These are phyloP conservation scores for Dicyrtoma fusca DNA, from an alignment of 2,888 invertebrate genomes.

Conservation along the genomic window DNA sequence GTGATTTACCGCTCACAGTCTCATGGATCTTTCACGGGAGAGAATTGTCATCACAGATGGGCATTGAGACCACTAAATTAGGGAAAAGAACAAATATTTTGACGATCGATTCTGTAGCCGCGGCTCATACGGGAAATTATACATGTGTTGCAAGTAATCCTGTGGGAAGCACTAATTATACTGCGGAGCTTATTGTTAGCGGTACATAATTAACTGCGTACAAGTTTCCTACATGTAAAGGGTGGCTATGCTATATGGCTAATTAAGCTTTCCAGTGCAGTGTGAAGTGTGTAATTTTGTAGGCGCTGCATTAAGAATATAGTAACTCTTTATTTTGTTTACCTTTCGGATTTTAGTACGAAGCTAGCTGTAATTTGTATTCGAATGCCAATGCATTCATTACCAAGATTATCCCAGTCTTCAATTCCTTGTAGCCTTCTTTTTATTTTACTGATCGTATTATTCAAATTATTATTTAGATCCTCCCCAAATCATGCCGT, in stretches of 20 bases:
- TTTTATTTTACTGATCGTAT: background rate
- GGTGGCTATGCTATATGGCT: no score
- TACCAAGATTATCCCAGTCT: no score
- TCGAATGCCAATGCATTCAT: no score
- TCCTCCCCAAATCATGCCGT: conserved; percentile 57
- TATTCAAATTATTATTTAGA: conserved; percentile 56
- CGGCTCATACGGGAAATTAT: conserved; percentile 62
- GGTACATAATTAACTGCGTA: conserved; percentile 57
- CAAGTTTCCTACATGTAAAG: no score
- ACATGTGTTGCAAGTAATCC: conserved; percentile 72
- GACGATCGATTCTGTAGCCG: conserved; percentile 58
- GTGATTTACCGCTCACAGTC: conserved; percentile 61
- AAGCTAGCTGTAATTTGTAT: no score
- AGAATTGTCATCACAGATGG: conserved; percentile 58
- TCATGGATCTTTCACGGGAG: conserved; percentile 53
- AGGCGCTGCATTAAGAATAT: no score
- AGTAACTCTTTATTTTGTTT: no score
- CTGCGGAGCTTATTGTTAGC: conserved; percentile 39
- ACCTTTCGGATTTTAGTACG: background rate
- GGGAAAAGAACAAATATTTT: conserved; percentile 67
- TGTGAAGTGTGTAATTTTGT: conserved; percentile 60
- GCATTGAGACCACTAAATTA: conserved; percentile 64
- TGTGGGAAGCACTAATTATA: conserved; percentile 66
- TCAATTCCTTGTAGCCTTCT: no score
- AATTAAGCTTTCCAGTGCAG: no score